Evolutionary conservation across 2,888 invertebrate species (phyloP).

Genomic region (Xestia sexstrigata): DNA sequence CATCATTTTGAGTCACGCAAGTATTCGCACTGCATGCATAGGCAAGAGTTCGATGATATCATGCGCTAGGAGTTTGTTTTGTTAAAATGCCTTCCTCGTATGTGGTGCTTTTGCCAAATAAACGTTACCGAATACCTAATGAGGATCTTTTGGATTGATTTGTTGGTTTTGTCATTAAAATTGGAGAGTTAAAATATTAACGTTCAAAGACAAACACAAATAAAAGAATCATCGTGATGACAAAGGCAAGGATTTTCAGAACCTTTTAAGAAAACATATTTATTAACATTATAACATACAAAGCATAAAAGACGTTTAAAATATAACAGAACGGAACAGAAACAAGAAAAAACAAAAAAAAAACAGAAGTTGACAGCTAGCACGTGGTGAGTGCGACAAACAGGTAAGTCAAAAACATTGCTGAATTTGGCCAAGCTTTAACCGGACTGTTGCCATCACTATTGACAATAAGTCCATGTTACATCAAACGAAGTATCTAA

Average conservation of each 20-base stretch:
- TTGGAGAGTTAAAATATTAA: background rate
- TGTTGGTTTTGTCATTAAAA: background rate
- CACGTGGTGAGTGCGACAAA: too few relatives aligned
- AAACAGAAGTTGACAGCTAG: too few relatives aligned
- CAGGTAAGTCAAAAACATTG: background rate
- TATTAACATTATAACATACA: too few relatives aligned
- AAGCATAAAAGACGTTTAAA: too few relatives aligned
- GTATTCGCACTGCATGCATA: constrained; percentile 38
- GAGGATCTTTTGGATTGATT: background rate
- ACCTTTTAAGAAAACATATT: too few relatives aligned
- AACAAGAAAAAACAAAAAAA: too few relatives aligned
- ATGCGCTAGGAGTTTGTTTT: background rate
- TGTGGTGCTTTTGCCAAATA: background rate
- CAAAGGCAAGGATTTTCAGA: background rate
- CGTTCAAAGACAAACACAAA: background rate
- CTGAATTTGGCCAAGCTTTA: background rate
- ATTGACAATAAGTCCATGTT: background rate
- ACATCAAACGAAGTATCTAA: background rate
- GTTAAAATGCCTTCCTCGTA: background rate
- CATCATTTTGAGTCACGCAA: constrained; percentile 61
- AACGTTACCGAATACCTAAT: background rate
- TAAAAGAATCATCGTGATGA: background rate
- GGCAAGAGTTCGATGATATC: constrained; percentile 37
- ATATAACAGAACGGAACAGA: too few relatives aligned
- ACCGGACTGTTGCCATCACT: background rate